Conservation (phyloP, 2,113 vertebrate genomes). For the Calidris pygmaea region DNA sequence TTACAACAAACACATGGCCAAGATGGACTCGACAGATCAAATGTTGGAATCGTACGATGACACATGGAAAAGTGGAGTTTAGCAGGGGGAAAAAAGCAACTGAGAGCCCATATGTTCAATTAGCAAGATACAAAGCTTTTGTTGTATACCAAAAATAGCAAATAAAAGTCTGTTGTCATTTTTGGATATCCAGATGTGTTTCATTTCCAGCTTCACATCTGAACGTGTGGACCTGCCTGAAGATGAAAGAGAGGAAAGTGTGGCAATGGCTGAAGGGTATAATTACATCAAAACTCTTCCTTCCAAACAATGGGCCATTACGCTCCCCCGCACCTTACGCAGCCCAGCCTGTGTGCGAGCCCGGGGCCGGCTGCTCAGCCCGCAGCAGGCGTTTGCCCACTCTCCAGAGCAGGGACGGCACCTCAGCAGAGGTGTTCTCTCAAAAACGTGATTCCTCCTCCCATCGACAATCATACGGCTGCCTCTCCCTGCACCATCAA, state of each 20-base stretch:
- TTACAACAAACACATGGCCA: constrained; percentile 71
- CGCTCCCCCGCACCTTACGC: background rate
- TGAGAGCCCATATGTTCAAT: constrained; percentile 57
- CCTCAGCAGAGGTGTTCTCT: background rate
- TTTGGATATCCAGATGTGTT: constrained; percentile 69
- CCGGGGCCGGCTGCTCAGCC: background rate
- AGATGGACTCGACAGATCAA: constrained; percentile 64
- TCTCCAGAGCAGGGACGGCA: background rate
- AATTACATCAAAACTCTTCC: constrained; percentile 69
- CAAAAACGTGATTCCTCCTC: background rate
- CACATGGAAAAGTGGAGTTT: constrained; percentile 61
- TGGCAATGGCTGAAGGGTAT: constrained; percentile 63
- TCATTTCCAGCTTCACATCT: constrained; percentile 71
- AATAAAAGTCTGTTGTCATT: constrained; percentile 65
- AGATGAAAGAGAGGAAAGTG: constrained; percentile 68
- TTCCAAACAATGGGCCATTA: constrained; percentile 18
- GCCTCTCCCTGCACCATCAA: background rate
- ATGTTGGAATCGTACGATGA: constrained; percentile 57
- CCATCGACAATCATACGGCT: fast-evolving
- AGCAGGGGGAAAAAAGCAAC: constrained; percentile 29
- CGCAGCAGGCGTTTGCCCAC: background rate
- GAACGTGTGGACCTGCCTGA: constrained; percentile 62
- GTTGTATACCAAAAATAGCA: constrained; percentile 66
- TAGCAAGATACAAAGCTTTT: constrained; percentile 66
- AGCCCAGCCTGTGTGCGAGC: background rate